Base-by-base conservation (phyloP, 2,888 invertebrate species). In the Amphimallon solstitiale region DNA sequence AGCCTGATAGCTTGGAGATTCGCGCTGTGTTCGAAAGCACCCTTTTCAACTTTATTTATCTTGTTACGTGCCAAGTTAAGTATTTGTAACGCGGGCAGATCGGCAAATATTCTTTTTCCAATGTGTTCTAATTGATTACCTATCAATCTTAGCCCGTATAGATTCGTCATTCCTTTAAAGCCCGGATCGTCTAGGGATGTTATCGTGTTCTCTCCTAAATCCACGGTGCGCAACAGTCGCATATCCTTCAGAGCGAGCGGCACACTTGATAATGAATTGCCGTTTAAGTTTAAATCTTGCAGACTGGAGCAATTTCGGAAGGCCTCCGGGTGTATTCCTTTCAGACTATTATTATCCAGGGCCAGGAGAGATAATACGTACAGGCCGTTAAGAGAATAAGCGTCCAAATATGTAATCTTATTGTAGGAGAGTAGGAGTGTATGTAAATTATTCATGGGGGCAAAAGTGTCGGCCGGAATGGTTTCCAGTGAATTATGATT, bases 191-290 rank as follows among this genome's bases (percentile, higher is more conserved):
- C 92, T 67, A 98, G 83, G 65, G 88, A 88, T 63, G 89, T 87
- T 79, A 98, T 92, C 80, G 89, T 87, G 85, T 98, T 98, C 83
- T 96, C 95, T 65, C 95, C 95, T 73, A 98, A 86, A 84, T 96
- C 95, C 68, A 98, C 89, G 52, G 93, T 94, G 80, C 92, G 88
- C 76, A 97, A 84, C 76, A 94, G 86, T 72, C 92, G 88, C 91
- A 95, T 92, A 83, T 94, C 92, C 79, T 90, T 88, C 68, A 96
- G 82, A 19, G 95, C 95, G 75, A 89, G 82, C 46, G 95, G 95
- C 75, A 95, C 89, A 74, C 88, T 86, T 78, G 90, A 90, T 76
- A 96, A 85, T 77, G 90, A 88, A 84, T 96, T 96, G 68, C 92
- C 93, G 83, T 94, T 94, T 78, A 96, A 86, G 85, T 95, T 94